Base-by-base conservation (phyloP, 2,797 vertebrate species). In the Scomberomorus guttatus region DNA sequence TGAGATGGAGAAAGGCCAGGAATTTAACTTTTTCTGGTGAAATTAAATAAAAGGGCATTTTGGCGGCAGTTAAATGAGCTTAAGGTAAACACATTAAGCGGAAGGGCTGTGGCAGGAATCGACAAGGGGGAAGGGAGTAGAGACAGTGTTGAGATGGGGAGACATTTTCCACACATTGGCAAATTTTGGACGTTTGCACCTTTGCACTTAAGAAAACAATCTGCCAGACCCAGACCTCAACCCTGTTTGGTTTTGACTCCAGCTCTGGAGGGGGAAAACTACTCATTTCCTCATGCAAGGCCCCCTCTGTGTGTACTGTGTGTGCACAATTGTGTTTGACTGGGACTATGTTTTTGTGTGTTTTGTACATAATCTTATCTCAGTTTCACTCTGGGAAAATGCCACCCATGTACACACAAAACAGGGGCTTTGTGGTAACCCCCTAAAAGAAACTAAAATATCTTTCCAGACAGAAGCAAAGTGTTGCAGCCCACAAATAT, bases 201-300 rank as follows among this genome's bases (percentile, higher is more conserved):
- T 92, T 91, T 86, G 71, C 85, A 80, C 88, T 91, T 87, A 92
- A 82, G 83, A 91, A 92, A 94, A 93, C 92, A 93, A 85, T 88
- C 89, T 80, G 77, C 68, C 76, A 72, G 88, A 83, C 15, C 81
- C 85, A 88, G 82, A 82, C 76, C 72, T 69, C n/a, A 18, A 22
- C 69, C 72, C 79, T 90, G 82, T 89, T 90, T 90, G 87, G 87
- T 75, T 87, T 92, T 86, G 72, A 85, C 82, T 71, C 63, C 42
- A 55, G 70, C 48, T 88, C 75, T 76, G 82, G 80, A 86, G 87
- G 89, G 14, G 86, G 85, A 90, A 90, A 79, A 85, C 52, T 55
- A 48, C 82, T 87, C 81, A 87, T 90, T 93, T 93, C 90, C 91
- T 92, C 81, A 59, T 58, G 67, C 79, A 77, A 56, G 46, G 27